Evolutionary conservation across 2,888 invertebrate genomes (phyloP), one percentile per base, ranked within the genome.

Genomic region (Leucozona laternaria): DNA sequence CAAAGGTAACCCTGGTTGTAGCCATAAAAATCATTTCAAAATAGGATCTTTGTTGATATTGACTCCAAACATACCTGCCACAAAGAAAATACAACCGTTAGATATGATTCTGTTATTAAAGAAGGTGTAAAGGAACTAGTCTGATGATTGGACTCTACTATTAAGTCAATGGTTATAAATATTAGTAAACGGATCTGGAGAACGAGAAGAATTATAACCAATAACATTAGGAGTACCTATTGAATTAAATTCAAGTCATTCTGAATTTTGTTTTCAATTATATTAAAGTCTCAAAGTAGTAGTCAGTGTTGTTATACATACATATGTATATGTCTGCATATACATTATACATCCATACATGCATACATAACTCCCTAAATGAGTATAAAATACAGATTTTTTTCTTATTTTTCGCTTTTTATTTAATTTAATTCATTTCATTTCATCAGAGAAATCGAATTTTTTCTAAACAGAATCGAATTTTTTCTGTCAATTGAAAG

Each of bases 81-180:
- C 6, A 43, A 17, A 7, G 15, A 62, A 43, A 62, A 43, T 40
- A 25, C 13, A 13, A 20, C 58, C 58, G 58, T 60, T 60, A 60
- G 15, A 22, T 7, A 15, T 20, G 20, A 58, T 22, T 34, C 13
- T 55, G 1, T 28, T 34, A 3, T 34, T 13, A 13, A 20, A 34
- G 10, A 17, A 34, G 20, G 11, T 17, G 11, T 20, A 58, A n/a
- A n/a, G 1, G 5, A 34, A 58, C 4, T 10, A 17, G 55, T 22
- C 22, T 50, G 22, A 50, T 50, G 13, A 50, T 50, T 50, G 22
- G 22, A 50, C 11, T 22, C 6, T 15, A 40, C n/a, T n/a, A 5
- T 43, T 6, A n/a, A n/a, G n/a, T 43, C n/a, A 15, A 40, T 15
- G 13, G 40, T 4, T 40, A 40, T n/a, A n/a, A n/a, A n/a, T 40